Evolutionary conservation across 1,140 invertebrate species (phyloP).

Genomic region (Rhagoletis zephyria): DNA sequence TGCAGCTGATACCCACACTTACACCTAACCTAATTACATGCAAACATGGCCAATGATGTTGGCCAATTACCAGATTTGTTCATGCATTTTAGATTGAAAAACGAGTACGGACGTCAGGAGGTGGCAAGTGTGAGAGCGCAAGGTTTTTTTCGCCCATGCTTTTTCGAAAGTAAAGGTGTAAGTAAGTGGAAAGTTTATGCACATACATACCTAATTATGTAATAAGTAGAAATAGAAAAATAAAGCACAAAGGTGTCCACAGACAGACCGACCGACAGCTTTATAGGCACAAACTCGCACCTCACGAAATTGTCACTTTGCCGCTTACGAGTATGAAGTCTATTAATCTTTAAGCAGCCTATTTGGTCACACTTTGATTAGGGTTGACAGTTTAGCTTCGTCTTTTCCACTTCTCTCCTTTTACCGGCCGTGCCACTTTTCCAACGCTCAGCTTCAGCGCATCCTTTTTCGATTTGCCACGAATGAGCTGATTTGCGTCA

Average conservation of each 20-base stretch:
- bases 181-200: background rate
- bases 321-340: background rate
- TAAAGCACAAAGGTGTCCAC: background rate
- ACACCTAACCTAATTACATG: constrained; percentile 66
- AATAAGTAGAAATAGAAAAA: background rate
- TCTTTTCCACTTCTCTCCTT: background rate
- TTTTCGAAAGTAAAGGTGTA: background rate
- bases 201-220: background rate
- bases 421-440: background rate
- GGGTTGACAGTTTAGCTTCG: constrained; percentile 40
- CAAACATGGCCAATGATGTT: constrained; percentile 68
- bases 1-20: constrained; percentile 35
- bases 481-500: constrained; percentile 44
- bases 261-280: background rate
- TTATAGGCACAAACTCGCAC: background rate
- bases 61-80: constrained; percentile 65
- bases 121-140: background rate
- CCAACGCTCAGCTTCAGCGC: background rate
- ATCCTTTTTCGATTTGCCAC: constrained; percentile 49
- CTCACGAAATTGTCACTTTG: background rate
- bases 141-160: background rate
- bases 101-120: background rate
- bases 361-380: constrained; percentile 41
- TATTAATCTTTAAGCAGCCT: background rate
- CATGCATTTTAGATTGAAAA: constrained; percentile 56